These are phyloP conservation scores for Carlito syrichta DNA, from an alignment of 2,113 vertebrate species.

Conservation along the genomic window DNA sequence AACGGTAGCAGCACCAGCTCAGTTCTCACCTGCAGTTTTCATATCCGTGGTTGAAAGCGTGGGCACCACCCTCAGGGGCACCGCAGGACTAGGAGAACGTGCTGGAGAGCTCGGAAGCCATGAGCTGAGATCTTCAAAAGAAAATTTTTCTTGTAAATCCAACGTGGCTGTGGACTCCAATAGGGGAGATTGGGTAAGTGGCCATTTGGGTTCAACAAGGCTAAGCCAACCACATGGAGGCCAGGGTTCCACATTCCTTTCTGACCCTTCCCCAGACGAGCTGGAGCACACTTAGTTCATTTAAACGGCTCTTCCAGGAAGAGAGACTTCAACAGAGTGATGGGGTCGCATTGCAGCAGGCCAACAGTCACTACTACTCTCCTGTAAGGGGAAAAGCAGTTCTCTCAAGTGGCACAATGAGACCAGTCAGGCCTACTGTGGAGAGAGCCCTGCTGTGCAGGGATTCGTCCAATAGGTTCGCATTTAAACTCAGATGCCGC, in stretches of 20 bases:
- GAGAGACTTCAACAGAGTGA: conserved; percentile 65
- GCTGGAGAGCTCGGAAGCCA: conserved; percentile 90
- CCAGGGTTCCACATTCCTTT: conserved; percentile 65
- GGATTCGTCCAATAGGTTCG: background rate
- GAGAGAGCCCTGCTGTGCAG: conserved; percentile 20
- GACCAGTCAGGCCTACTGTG: conserved; percentile 36
- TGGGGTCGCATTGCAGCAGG: conserved; percentile 61
- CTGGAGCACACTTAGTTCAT: conserved; percentile 53
- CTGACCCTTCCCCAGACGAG: conserved; percentile 58
- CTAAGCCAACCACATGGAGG: conserved; percentile 36
- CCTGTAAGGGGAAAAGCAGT: conserved; percentile 70
- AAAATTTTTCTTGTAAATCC: conserved; percentile 64
- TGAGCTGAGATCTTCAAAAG: conserved; percentile 86
- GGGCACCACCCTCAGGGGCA: conserved; percentile 92
- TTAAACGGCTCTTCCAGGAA: conserved; percentile 66
- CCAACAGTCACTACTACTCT: conserved; percentile 68
- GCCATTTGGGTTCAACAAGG: background rate
- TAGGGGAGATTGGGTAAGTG: conserved; percentile 57
- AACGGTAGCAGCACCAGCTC: fast-evolving
- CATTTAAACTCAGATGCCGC: background rate
- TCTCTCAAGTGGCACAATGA: conserved; percentile 66
- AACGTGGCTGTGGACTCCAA: conserved; percentile 66
- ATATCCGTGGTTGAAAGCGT: conserved; percentile 95
- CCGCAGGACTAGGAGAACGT: conserved; percentile 86
- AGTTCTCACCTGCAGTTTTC: conserved; percentile 91